Conservation (phyloP, 2,113 vertebrate species). For the Perognathus longimembris region DNA sequence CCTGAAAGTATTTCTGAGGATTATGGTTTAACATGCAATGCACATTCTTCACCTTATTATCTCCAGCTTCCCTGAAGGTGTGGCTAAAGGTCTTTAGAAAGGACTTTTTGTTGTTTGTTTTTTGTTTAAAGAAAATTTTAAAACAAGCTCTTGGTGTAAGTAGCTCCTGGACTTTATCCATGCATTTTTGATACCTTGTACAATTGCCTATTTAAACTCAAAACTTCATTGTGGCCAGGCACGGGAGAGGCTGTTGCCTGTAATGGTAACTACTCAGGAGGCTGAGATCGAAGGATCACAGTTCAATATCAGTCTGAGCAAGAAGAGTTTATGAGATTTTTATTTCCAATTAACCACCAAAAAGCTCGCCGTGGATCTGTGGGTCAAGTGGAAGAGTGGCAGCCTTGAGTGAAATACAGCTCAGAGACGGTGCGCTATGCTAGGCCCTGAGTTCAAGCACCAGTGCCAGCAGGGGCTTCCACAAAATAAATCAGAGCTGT, state of each 20-base stretch:
- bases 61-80: neutral
- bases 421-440: too few species aligned
- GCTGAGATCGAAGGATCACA: too few species aligned
- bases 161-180: neutral
- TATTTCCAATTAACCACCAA: too few species aligned
- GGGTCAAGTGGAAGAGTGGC: too few species aligned
- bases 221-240: neutral
- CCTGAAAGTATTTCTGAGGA: slow-evolving; percentile 50
- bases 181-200: neutral
- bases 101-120: neutral
- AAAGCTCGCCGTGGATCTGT: too few species aligned
- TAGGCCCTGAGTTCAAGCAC: too few species aligned
- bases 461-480: too few species aligned
- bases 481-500: neutral
- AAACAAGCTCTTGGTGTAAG: neutral
- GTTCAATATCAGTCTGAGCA: too few species aligned
- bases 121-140: slow-evolving; percentile 6
- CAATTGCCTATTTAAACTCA: neutral
- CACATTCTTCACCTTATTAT: slow-evolving; percentile 63
- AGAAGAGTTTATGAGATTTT: too few species aligned
- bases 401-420: too few species aligned
- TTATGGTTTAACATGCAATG: neutral
- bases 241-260: too few species aligned
- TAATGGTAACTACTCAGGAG: too few species aligned
- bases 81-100: neutral